phyloP scores from a whole-genome alignment of 2,888 invertebrate genomes.

The Ichneumoninae sp. region DNA sequence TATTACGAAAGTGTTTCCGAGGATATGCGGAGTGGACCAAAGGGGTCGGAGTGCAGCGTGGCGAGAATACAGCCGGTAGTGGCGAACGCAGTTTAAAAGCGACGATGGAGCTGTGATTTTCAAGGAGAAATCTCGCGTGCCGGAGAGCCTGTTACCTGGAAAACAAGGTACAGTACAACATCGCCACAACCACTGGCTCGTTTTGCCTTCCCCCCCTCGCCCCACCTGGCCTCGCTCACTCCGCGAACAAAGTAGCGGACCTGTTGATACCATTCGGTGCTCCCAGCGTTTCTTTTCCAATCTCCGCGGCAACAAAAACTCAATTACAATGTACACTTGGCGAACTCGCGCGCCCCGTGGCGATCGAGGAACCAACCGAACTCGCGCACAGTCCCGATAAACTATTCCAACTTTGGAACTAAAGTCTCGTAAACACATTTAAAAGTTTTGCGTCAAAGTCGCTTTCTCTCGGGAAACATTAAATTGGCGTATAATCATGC shows the following conservation, averaged over 20 bases:
- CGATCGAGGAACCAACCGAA: background rate
- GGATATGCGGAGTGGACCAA: constrained; percentile 31
- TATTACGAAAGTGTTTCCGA: background rate
- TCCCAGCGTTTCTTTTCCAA: constrained; percentile 41
- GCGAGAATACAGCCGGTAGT: constrained; percentile 54
- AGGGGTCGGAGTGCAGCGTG: constrained; percentile 41
- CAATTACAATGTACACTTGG: background rate
- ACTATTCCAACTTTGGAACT: background rate
- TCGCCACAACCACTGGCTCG: constrained; percentile 12
- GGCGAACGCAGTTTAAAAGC: constrained; percentile 49
- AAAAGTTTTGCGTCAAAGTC: background rate
- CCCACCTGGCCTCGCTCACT: constrained; percentile 10
- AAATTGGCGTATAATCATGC: constrained; percentile 60
- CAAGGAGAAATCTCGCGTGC: constrained; percentile 68
- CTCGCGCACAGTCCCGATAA: background rate
- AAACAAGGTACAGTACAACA: constrained; percentile 65
- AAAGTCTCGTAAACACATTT: background rate
- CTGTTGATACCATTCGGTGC: constrained; percentile 69
- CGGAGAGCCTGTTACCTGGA: constrained; percentile 62
- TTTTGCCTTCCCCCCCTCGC: constrained; percentile 5
- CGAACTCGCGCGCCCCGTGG: background rate
- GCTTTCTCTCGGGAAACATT: background rate
- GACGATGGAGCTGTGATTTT: constrained; percentile 66
- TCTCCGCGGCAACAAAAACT: constrained; percentile 6
- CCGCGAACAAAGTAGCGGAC: constrained; percentile 64